A percentile compares a stretch with the other conserved stretches of the same genome.
Conservation (phyloP, 2,888 invertebrate species). For the Drosophila neotestacea region DNA sequence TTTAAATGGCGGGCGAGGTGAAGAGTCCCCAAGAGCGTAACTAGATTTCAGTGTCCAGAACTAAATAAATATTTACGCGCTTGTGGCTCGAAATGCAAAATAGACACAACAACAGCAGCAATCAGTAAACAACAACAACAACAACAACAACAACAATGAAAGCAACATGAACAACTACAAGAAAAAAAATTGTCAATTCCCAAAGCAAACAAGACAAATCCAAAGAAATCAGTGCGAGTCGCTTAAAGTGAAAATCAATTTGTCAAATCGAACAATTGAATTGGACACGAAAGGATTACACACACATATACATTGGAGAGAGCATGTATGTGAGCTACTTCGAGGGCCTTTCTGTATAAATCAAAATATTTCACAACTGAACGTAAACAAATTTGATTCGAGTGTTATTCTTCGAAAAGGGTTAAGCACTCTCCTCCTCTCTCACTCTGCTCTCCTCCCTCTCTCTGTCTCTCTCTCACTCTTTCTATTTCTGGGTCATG, state of each 20-base stretch:
- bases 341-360: constrained; percentile 64
- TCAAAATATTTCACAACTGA: constrained; percentile 72
- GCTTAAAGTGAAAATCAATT: constrained; percentile 75
- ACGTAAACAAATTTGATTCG: constrained; percentile 76
- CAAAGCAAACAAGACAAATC: constrained; percentile 70
- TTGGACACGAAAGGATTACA: constrained; percentile 73
- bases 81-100: constrained; percentile 68
- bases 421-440: constrained; percentile 36
- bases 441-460: constrained; percentile 14
- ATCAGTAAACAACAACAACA: constrained; percentile 21
- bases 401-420: constrained; percentile 61
- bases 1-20: constrained; percentile 61
- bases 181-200: constrained; percentile 62
- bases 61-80: constrained; percentile 79
- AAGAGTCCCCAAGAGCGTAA: constrained; percentile 13
- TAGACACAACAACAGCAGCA: constrained; percentile 38
- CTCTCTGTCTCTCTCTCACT: constrained; percentile 14
- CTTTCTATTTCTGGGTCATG: neutral
- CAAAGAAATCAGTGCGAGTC: constrained; percentile 67
- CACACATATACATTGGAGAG: neutral
- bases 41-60: constrained; percentile 59
- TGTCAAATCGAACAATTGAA: constrained; percentile 79
- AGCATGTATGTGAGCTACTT: constrained; percentile 17
- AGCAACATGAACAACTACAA: constrained; percentile 13
- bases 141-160: constrained; percentile 15